A percentile compares a stretch with the other conserved stretches of the same genome.
phyloP scores from a whole-genome alignment of 2,113 vertebrate genomes.

The Neolamprologus falcicula region DNA sequence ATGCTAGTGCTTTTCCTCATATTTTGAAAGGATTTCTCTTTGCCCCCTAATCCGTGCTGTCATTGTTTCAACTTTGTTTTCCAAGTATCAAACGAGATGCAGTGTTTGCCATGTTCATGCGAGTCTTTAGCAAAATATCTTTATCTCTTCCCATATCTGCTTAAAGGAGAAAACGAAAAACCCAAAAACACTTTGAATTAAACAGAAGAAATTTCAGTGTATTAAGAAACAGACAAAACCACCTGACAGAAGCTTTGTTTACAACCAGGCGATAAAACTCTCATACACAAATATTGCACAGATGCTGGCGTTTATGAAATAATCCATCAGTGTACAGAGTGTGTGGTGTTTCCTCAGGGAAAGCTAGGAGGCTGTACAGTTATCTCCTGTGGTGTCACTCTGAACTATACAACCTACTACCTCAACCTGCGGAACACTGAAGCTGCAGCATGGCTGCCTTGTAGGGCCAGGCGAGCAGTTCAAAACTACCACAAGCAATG shows the following conservation, averaged over 20 bases:
- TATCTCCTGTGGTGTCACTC: conserved; percentile 97
- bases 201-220: not conserved
- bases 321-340: not conserved
- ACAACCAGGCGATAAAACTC: not conserved
- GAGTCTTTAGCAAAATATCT: not conserved
- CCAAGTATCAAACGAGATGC: not conserved
- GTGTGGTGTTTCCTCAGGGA: conserved; percentile 77
- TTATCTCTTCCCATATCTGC: not conserved
- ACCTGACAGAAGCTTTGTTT: not conserved
- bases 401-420: conserved; percentile 99
- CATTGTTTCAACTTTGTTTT: not conserved
- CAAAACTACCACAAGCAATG: not conserved
- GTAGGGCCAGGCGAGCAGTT: not conserved
- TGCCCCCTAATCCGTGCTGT: not conserved
- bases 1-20: not conserved
- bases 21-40: not conserved
- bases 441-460: not conserved
- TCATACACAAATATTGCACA: not conserved
- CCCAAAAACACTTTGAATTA: not conserved
- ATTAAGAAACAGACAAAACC: not conserved
- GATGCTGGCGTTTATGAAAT: not conserved
- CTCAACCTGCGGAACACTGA: conserved; percentile 82
- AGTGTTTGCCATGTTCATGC: not conserved
- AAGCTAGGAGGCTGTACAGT: conserved; percentile 99
- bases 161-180: not conserved